Percentiles rank a stretch among this genome's conserved stretches.
phyloP scores from a whole-genome alignment of 2,888 invertebrate species.

The Melanophora roralis region DNA sequence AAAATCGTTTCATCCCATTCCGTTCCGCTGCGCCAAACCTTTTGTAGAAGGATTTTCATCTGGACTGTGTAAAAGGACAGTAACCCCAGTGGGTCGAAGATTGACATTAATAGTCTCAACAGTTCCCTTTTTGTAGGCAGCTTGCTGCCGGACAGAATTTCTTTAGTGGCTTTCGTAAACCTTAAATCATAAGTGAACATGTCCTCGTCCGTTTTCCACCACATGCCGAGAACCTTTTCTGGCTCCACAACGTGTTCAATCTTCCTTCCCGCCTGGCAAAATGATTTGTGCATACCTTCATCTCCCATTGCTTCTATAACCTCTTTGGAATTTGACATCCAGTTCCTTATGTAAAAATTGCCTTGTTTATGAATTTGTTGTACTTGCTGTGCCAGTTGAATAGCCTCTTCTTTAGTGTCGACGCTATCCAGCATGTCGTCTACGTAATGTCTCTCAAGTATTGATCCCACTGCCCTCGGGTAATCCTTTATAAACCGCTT shows the following conservation, averaged over 20 bases:
- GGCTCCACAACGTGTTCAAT: too few species aligned
- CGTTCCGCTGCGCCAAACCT: not conserved
- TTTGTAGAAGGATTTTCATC: not conserved
- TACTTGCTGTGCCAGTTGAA: constrained; percentile 20
- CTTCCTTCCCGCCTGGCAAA: too few species aligned
- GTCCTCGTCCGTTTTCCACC: constrained; percentile 50
- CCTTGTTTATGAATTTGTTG: constrained; percentile 39
- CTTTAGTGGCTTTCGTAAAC: too few species aligned
- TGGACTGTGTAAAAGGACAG: not conserved
- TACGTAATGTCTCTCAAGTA: constrained; percentile 63
- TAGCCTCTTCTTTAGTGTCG: constrained; percentile 61
- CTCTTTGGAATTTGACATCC: constrained; percentile 60
- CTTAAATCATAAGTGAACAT: constrained; percentile 5
- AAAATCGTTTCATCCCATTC: not conserved
- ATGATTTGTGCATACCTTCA: too few species aligned
- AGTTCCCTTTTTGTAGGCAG: not conserved
- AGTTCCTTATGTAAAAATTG: constrained; percentile 58
- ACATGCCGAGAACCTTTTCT: constrained; percentile 58
- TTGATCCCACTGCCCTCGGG: constrained; percentile 55
- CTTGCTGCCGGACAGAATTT: not conserved
- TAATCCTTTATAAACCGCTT: constrained; percentile 45
- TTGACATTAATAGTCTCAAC: not conserved
- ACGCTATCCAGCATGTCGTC: constrained; percentile 67
- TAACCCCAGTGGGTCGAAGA: not conserved
- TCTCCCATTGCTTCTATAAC: too few species aligned